These are phyloP conservation scores for Spilosoma lubricipeda DNA, from an alignment of 2,888 invertebrate species.

Conservation along the genomic window DNA sequence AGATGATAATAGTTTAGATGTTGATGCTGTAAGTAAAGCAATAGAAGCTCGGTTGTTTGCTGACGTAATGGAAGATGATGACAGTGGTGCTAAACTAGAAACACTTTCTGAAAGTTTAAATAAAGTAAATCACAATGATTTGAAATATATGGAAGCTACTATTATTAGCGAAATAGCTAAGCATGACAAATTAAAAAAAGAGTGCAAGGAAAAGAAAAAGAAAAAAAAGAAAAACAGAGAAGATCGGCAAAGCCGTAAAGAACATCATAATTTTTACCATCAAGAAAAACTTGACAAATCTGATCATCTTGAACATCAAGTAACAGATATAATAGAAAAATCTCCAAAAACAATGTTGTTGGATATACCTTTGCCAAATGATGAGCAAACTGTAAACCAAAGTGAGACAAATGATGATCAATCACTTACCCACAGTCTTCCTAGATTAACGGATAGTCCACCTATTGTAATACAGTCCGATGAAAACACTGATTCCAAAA, in stretches of 20 bases:
- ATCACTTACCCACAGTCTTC: constrained; percentile 87
- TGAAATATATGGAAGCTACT: constrained; percentile 86
- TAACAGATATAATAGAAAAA: constrained; percentile 58
- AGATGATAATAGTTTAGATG: constrained; percentile 93
- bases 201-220: constrained; percentile 92
- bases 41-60: constrained; percentile 93
- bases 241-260: constrained; percentile 89
- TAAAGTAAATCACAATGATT: constrained; percentile 68
- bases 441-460: constrained; percentile 88
- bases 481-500: constrained; percentile 58
- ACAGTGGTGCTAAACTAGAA: constrained; percentile 70
- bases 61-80: constrained; percentile 85
- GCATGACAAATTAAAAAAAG: constrained; percentile 81
- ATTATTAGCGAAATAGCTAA: constrained; percentile 49
- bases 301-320: constrained; percentile 57
- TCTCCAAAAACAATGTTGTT: constrained; percentile 70
- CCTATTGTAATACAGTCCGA: constrained; percentile 66
- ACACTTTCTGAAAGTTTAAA: constrained; percentile 53
- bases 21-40: constrained; percentile 93
- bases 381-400: constrained; percentile 58
- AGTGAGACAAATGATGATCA: constrained; percentile 70
- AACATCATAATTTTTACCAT: constrained; percentile 89
- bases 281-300: constrained; percentile 80
- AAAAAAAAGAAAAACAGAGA: constrained; percentile 94
- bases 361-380: constrained; percentile 77